These are phyloP conservation scores for Porites lutea DNA, from an alignment of 64 coral and sea anemone species.

Conservation along the genomic window DNA sequence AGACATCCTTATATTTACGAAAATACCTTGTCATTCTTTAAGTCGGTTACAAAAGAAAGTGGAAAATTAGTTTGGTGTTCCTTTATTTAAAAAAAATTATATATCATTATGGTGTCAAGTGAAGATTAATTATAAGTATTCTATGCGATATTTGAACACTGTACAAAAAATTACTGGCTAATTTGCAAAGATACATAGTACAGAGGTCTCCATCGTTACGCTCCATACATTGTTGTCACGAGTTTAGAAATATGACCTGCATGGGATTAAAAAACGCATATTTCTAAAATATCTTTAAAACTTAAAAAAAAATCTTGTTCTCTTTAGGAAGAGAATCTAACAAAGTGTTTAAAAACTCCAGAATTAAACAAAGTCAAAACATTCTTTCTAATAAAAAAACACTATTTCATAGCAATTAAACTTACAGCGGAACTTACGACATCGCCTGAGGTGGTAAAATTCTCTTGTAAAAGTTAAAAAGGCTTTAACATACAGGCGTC, in stretches of 20 bases:
- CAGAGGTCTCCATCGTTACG: too few relatives aligned
- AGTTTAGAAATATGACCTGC: constrained; percentile 1
- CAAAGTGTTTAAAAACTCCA: not conserved
- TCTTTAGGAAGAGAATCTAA: not conserved
- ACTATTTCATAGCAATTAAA: not conserved
- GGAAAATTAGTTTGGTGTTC: not conserved
- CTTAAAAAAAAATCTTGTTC: not conserved
- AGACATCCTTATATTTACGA: not conserved
- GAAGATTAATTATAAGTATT: constrained; percentile 12
- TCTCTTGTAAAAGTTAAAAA: too few relatives aligned
- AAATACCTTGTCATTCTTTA: not conserved
- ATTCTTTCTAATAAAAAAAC: not conserved
- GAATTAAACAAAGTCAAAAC: not conserved
- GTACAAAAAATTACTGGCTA: not conserved
- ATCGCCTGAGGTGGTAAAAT: too few relatives aligned
- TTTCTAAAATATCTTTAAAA: not conserved
- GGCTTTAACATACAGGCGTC: not conserved
- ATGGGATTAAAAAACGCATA: not conserved
- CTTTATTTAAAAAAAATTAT: constrained; percentile 35
- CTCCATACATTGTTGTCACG: not conserved
- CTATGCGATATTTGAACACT: not conserved
- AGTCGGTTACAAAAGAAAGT: not conserved
- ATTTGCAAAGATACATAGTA: not conserved
- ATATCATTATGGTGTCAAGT: not conserved
- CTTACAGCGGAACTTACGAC: too few relatives aligned